These are phyloP conservation scores for Diploscapter pachys DNA, from an alignment of 1,140 invertebrate genomes.

Conservation along the genomic window DNA sequence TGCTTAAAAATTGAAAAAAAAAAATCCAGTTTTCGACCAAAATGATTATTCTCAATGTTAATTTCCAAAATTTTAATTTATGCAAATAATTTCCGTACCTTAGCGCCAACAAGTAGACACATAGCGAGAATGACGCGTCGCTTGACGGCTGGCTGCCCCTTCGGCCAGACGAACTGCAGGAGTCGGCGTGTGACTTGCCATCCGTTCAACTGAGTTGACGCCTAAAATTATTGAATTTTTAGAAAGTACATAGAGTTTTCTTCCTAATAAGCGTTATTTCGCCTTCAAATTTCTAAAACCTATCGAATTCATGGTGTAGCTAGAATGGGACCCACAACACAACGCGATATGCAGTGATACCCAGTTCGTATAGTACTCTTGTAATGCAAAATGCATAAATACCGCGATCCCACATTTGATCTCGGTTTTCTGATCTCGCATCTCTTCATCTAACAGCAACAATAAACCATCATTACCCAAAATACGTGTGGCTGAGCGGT, in stretches of 20 bases:
- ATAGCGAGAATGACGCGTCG: conserved; percentile 80
- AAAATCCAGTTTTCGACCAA: conserved; percentile 3
- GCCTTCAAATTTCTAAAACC: conserved; percentile 9
- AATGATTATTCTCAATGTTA: conserved; percentile 1
- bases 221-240: conserved; percentile 8
- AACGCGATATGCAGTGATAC: neutral
- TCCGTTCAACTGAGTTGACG: conserved; percentile 54
- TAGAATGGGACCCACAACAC: neutral
- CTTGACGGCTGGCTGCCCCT: conserved; percentile 76
- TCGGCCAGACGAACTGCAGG: conserved; percentile 91
- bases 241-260: neutral
- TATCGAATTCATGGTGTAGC: neutral
- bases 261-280: neutral
- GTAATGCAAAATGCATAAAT: neutral
- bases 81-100: conserved; percentile 54
- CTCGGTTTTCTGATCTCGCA: too few species aligned
- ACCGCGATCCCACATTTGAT: too few species aligned
- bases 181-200: conserved; percentile 81
- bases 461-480: too few species aligned
- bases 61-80: neutral
- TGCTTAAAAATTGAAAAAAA: conserved; percentile 13
- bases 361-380: neutral
- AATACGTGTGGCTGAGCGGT: too few species aligned
- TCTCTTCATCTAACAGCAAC: too few species aligned
- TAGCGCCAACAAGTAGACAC: conserved; percentile 62